These are phyloP conservation scores for Pionites leucogaster DNA, from an alignment of 2,113 vertebrate genomes.

Conservation along the genomic window DNA sequence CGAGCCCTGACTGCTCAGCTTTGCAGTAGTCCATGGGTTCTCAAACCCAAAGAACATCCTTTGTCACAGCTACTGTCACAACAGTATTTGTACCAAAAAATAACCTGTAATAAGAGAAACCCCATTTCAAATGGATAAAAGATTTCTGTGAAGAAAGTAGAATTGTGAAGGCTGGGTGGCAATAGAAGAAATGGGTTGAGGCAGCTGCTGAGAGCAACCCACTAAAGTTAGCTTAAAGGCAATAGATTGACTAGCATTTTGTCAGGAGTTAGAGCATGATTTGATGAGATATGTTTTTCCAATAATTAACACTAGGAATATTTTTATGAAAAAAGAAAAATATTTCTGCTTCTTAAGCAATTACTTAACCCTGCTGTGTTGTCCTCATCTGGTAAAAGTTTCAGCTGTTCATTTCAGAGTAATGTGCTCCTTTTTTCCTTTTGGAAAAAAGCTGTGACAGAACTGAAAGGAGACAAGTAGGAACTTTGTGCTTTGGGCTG, in stretches of 20 bases:
- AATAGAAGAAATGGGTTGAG: neutral
- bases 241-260: neutral
- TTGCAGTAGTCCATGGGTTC: accelerated
- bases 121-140: neutral
- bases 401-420: neutral
- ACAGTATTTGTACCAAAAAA: neutral
- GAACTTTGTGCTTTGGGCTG: neutral
- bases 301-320: neutral
- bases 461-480: neutral
- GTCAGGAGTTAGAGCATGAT: neutral
- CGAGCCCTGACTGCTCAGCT: neutral
- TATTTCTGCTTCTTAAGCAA: neutral
- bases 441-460: neutral
- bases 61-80: neutral
- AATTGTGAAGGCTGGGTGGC: neutral
- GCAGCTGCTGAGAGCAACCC: neutral
- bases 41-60: neutral
- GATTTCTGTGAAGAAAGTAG: neutral
- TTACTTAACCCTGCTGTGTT: neutral
- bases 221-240: neutral
- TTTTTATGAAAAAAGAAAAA: neutral
- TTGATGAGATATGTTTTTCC: neutral
- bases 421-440: neutral
- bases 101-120: neutral
- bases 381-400: neutral